Evolutionary conservation across 2,113 vertebrate species (phyloP).

Genomic region (Ceuthmochares aereus): DNA sequence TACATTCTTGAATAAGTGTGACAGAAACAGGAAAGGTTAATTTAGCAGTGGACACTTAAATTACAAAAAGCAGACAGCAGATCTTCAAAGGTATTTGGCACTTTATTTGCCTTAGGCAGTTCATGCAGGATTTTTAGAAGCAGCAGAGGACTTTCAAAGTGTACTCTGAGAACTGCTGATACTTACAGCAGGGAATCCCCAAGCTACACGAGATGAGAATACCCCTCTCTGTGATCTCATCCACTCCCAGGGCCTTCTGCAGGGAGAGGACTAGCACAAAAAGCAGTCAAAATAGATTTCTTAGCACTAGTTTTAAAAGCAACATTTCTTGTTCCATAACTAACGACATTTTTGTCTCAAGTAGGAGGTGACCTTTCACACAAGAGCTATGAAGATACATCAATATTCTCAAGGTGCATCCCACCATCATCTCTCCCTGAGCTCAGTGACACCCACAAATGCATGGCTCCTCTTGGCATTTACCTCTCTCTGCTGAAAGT

Average conservation of each 20-base stretch:
- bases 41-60: accelerated
- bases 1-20: not conserved
- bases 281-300: not conserved
- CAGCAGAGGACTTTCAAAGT: not conserved
- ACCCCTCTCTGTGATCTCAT: not conserved
- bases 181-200: not conserved
- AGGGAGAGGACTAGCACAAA: not conserved
- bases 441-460: not conserved
- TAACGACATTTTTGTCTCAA: not conserved
- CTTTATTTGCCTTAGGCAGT: not conserved
- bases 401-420: not conserved
- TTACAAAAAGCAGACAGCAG: not conserved
- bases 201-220: not conserved
- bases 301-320: not conserved
- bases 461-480: not conserved
- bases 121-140: not conserved
- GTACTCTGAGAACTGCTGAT: not conserved
- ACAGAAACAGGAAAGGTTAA: not conserved
- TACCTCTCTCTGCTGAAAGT: not conserved
- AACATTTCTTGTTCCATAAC: not conserved
- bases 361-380: not conserved
- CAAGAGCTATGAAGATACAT: not conserved
- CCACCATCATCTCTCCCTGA: not conserved
- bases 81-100: not conserved
- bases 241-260: not conserved